phyloP scores from a whole-genome alignment of 2,113 vertebrate species.

The Grammomys surdaster region DNA sequence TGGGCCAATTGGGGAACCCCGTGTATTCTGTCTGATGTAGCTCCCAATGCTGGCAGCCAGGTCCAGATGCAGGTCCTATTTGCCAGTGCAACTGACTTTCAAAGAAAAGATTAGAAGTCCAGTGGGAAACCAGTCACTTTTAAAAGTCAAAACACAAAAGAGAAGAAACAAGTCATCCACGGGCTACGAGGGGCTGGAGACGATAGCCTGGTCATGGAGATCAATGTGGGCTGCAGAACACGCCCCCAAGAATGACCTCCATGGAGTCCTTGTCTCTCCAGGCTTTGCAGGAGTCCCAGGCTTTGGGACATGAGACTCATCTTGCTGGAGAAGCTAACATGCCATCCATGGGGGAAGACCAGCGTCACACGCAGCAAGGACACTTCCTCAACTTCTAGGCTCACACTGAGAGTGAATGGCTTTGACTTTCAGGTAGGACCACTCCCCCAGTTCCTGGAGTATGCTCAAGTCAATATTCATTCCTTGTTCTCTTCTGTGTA shows the following conservation, averaged over 20 bases:
- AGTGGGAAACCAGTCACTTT: background rate
- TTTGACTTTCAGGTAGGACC: background rate
- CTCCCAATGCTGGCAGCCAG: background rate
- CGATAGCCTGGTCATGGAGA: accelerated
- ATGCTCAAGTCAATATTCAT: background rate
- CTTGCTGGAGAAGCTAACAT: background rate
- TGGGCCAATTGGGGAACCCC: background rate
- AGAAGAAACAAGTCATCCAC: constrained; percentile 25
- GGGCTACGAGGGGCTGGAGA: background rate
- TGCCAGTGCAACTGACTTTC: background rate
- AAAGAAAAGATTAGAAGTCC: background rate
- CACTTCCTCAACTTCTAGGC: background rate
- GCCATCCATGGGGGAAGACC: background rate
- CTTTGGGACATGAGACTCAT: background rate
- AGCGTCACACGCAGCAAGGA: background rate
- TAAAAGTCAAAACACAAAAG: constrained; percentile 13
- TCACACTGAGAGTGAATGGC: background rate
- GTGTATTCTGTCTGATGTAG: background rate
- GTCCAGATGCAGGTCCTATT: background rate
- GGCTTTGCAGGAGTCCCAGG: background rate
- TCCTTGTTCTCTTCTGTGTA: background rate
- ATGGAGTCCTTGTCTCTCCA: background rate
- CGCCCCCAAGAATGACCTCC: too few species aligned
- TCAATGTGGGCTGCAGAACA: too few species aligned
- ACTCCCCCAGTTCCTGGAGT: background rate